Evolutionary conservation across 2,113 vertebrate species (phyloP), one percentile per base, ranked within the genome.

Genomic region (Trinectes maculatus): DNA sequence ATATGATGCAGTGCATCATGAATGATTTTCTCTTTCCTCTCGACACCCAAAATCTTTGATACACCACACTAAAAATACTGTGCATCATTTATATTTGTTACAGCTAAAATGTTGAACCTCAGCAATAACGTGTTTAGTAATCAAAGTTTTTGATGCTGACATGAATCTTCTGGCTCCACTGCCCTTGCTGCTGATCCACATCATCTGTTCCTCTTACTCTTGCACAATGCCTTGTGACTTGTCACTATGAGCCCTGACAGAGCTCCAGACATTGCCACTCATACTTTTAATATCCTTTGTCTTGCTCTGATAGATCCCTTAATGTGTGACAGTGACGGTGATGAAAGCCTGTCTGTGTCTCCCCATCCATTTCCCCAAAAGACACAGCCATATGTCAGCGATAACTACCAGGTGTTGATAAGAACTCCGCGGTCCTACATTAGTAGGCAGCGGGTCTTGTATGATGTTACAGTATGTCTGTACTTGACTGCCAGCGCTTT

Each of bases 261-360:
- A 56, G 71, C 54, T 68, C 44, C 67, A 69, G 76, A 79, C 69
- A 47, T 64, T 18, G 37, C 71, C 78, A 82, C 54, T 89, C 65
- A 80, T 71, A 79, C 63, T 86, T 86, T 89, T 87, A 86, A 92
- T 89, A 87, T 83, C 77, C 78, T 77, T 82, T 87, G 90, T 90
- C 87, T 76, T 79, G 83, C 71, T 83, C 80, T 64, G 83, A 90
- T 83, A 80, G 81, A 73, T 88, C 79, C 81, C 63, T 24, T 85
- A 83, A 89, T 90, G 52, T 65, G 71, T 84, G 74, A 65, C 18
- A 65, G 77, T 71, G 83, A 42, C 80, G 70, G 79, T 52, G 78
- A 83, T 83, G 73, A 67, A 80, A 85, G 60, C 75, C 44, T 6
- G 26, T 39, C 72, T 84, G 77, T 54, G 72, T 85, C 84, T 82